phyloP scores from a whole-genome alignment of 2,888 invertebrate genomes.

The Pardosa pseudoannulata region DNA sequence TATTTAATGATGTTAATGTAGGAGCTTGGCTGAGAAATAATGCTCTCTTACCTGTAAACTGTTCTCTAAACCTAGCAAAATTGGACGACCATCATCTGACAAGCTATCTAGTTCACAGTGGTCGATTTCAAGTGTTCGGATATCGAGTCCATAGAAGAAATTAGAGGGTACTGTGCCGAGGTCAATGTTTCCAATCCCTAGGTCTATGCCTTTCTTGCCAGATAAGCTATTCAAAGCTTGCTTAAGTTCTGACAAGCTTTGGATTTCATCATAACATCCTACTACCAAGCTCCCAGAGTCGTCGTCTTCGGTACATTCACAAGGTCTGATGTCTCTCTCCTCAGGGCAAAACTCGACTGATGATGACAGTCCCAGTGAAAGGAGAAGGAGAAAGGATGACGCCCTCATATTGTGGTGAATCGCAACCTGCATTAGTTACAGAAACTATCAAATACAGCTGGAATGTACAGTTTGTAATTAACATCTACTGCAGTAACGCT shows the following conservation, averaged over 20 bases:
- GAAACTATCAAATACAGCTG: no score
- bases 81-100: neutral
- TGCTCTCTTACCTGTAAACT: constrained; percentile 21
- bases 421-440: no score
- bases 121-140: constrained; percentile 14
- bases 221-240: neutral
- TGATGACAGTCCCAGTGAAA: neutral
- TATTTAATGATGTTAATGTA: no score
- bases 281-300: neutral
- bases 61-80: constrained; percentile 35
- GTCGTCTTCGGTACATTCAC: neutral
- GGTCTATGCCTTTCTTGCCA: neutral
- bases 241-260: neutral
- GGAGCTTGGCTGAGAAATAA: no score
- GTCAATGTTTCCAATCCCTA: neutral
- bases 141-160: neutral
- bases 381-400: neutral
- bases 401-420: no score
- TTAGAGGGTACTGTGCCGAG: neutral
- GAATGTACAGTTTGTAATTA: no score
- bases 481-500: no score
- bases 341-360: neutral
- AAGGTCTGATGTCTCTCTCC: neutral
- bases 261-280: neutral
- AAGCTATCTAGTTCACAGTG: constrained; percentile 29